A percentile compares a stretch with the other conserved stretches of the same genome.
phyloP scores from a whole-genome alignment of 2,888 invertebrate species.

The Lycia hirtaria region DNA sequence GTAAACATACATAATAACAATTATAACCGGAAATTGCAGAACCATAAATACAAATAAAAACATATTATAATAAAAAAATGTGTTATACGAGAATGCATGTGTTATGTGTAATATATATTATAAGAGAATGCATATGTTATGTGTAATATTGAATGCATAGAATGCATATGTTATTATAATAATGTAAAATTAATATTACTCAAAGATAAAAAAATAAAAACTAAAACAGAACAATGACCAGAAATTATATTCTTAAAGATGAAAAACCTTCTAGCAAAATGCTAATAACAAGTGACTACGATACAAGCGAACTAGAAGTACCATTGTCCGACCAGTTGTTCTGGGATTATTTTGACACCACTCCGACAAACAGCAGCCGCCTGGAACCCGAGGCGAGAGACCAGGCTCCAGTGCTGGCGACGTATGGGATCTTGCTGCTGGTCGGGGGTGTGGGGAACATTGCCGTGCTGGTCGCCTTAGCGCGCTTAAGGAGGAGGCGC shows the following conservation, averaged over 20 bases:
- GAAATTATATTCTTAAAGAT: neutral
- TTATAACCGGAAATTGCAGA: too few species aligned
- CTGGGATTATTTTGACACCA: conserved; percentile 71
- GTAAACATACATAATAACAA: too few species aligned
- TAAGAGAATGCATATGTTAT: too few species aligned
- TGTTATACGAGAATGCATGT: too few species aligned
- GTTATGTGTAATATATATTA: too few species aligned
- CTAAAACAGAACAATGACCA: neutral
- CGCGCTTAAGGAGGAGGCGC: conserved; percentile 87
- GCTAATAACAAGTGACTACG: conserved; percentile 42
- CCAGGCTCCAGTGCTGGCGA: conserved; percentile 79
- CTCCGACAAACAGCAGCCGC: conserved; percentile 35
- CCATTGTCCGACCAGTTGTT: conserved; percentile 59
- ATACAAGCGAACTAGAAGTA: conserved; percentile 27
- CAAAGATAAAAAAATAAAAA: neutral
- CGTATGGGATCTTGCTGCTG: conserved; percentile 86
- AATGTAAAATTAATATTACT: too few species aligned
- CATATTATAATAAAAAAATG: too few species aligned
- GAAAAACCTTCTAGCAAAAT: conserved; percentile 36
- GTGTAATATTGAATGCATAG: too few species aligned
- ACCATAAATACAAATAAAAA: too few species aligned
- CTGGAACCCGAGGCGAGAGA: conserved; percentile 52
- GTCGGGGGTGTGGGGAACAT: conserved; percentile 46
- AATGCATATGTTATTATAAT: too few species aligned
- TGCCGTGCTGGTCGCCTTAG: conserved; percentile 88